These are phyloP conservation scores for Lasioglossum vierecki DNA, from an alignment of 2,888 invertebrate genomes.

Conservation along the genomic window DNA sequence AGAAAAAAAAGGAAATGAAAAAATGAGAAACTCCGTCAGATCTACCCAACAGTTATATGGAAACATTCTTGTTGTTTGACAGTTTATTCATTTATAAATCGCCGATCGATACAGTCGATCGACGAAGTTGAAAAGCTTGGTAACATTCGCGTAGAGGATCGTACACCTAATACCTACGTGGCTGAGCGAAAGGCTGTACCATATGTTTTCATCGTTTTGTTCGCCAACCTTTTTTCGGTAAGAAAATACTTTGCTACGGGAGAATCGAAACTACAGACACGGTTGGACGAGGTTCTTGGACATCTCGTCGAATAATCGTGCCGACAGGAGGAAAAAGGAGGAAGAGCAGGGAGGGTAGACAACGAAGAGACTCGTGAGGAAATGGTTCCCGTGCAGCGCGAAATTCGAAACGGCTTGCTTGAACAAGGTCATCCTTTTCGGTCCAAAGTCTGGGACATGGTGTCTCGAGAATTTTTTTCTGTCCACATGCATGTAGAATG, in stretches of 20 bases:
- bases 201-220: background rate
- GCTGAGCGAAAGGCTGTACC: background rate
- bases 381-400: constrained; percentile 43
- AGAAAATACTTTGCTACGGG: constrained; percentile 25
- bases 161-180: background rate
- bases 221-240: constrained; percentile 21
- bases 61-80: too few species aligned
- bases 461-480: constrained; percentile 5
- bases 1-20: too few species aligned
- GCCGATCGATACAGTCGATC: too few species aligned
- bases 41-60: too few species aligned
- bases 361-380: constrained; percentile 42
- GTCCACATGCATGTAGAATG: background rate
- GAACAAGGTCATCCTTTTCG: background rate
- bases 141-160: too few species aligned
- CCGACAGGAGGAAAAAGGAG: constrained; percentile 37
- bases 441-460: constrained; percentile 21
- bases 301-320: constrained; percentile 16
- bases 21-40: too few species aligned
- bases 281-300: constrained; percentile 10
- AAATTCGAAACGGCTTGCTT: constrained; percentile 10
- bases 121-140: too few species aligned
- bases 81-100: too few species aligned
- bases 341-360: constrained; percentile 19
- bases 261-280: constrained; percentile 11